These are phyloP conservation scores for Valencia hispanica DNA, from an alignment of 2,797 vertebrate species.

Conservation along the genomic window DNA sequence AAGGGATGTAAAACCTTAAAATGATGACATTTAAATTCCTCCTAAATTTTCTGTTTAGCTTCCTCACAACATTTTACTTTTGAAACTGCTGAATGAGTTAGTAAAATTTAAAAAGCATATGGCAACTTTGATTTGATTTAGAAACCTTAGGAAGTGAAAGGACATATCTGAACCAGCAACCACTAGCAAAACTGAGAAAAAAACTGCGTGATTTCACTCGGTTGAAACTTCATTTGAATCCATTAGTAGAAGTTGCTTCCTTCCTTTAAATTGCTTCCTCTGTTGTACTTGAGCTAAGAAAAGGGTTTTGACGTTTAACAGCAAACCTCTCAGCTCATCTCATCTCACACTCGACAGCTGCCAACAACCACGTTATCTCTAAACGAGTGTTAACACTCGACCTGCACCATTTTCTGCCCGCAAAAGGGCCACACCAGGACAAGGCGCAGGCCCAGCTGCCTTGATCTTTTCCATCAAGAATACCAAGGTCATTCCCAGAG, in stretches of 20 bases:
- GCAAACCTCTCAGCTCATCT: conserved; percentile 61
- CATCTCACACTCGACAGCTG: conserved; percentile 76
- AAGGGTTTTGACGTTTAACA: conserved; percentile 53
- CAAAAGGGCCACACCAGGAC: conserved; percentile 53
- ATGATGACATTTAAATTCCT: too few relatives aligned
- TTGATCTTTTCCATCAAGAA: conserved; percentile 61
- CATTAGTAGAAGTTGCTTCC: not conserved
- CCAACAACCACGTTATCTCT: conserved; percentile 61
- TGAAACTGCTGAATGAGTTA: not conserved
- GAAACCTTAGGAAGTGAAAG: not conserved
- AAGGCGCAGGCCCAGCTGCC: conserved; percentile 36
- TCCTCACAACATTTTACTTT: not conserved
- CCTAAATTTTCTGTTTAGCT: not conserved
- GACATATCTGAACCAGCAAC: not conserved
- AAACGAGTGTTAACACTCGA: conserved; percentile 59
- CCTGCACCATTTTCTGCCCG: conserved; percentile 44
- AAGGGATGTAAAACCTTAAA: not conserved
- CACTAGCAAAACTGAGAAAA: not conserved
- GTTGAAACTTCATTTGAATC: not conserved
- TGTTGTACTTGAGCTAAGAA: conserved; percentile 31
- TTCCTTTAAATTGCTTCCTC: not conserved
- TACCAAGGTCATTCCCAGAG: conserved; percentile 67
- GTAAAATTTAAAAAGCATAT: not conserved
- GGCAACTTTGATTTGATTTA: not conserved
- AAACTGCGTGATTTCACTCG: not conserved